These are phyloP conservation scores for Oscheius sp. DNA, from an alignment of 2,888 invertebrate genomes.

Conservation along the genomic window DNA sequence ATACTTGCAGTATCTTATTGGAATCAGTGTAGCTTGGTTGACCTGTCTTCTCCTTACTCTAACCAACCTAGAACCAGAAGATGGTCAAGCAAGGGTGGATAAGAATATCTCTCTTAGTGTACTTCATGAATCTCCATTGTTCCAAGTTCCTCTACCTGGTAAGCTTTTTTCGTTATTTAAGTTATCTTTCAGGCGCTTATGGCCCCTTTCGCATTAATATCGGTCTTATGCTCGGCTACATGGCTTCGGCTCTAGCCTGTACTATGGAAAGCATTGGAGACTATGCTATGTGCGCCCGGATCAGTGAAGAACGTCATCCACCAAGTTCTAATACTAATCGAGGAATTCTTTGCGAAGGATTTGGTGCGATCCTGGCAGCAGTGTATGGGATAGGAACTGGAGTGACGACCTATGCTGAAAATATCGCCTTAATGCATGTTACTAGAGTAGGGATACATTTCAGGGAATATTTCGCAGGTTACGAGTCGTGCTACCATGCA, in stretches of 20 bases:
- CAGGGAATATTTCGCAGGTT: slow-evolving; percentile 39
- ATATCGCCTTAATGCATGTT: slow-evolving; percentile 60
- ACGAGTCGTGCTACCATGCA: slow-evolving; percentile 62
- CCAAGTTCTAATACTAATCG: slow-evolving; percentile 48
- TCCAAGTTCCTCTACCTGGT: slow-evolving; percentile 64
- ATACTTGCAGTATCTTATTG: slow-evolving; percentile 54
- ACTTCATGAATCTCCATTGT: slow-evolving; percentile 55
- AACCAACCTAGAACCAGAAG: slow-evolving; percentile 48
- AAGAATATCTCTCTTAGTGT: slow-evolving; percentile 54
- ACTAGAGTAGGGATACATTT: slow-evolving; percentile 44
- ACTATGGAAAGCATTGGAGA: slow-evolving; percentile 60
- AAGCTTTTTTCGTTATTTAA: slow-evolving; percentile 8
- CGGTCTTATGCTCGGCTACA: slow-evolving; percentile 54
- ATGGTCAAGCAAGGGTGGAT: slow-evolving; percentile 55
- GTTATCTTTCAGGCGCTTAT: slow-evolving; percentile 46
- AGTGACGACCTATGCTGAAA: slow-evolving; percentile 62
- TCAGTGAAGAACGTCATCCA: slow-evolving; percentile 51
- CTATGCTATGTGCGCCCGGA: slow-evolving; percentile 47
- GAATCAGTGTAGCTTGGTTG: slow-evolving; percentile 56
- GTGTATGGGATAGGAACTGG: slow-evolving; percentile 59
- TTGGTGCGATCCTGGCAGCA: slow-evolving; percentile 53
- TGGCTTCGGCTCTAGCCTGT: slow-evolving; percentile 58
- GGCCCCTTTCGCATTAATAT: slow-evolving; percentile 48
- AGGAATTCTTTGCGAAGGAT: slow-evolving; percentile 54
- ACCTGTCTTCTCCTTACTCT: slow-evolving; percentile 54